phyloP scores from a whole-genome alignment of 2,797 vertebrate species.

The Buceros bicornis region DNA sequence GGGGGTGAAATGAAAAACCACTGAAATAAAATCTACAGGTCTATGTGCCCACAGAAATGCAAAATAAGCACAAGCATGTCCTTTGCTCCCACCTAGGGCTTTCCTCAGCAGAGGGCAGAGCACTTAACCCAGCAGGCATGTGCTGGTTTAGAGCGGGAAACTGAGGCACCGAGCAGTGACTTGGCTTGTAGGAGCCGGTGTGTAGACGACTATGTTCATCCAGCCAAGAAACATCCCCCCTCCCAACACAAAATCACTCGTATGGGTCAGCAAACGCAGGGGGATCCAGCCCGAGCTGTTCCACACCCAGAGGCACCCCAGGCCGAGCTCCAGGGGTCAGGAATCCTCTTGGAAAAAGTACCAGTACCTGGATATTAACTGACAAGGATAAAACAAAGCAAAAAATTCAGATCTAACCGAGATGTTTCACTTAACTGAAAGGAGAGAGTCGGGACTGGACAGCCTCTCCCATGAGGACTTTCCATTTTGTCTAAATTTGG shows the following conservation, averaged over 20 bases:
- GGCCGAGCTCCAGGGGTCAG: background rate
- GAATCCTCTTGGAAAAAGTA: background rate
- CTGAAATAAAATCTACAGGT: background rate
- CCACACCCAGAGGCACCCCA: background rate
- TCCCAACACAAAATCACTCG: background rate
- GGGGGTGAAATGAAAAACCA: background rate
- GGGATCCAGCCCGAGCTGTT: background rate
- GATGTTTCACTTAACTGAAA: background rate
- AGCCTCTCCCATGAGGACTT: background rate
- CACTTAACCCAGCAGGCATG: background rate
- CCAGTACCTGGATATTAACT: rapidly evolving
- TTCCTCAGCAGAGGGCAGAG: background rate
- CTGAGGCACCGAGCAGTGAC: background rate
- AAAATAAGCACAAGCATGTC: background rate
- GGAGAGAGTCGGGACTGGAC: background rate
- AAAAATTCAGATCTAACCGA: rapidly evolving
- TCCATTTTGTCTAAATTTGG: background rate
- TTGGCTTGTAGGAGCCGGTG: background rate
- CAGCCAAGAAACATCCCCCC: background rate
- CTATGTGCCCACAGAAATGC: background rate
- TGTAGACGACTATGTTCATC: background rate
- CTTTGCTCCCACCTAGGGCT: background rate
- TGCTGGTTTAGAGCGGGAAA: background rate
- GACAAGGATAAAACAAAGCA: background rate
- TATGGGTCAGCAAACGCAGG: background rate